A percentile compares a stretch with the other conserved stretches of the same genome.
These are phyloP conservation scores for Spilarctia lutea DNA, from an alignment of 2,888 invertebrate genomes.

Conservation along the genomic window DNA sequence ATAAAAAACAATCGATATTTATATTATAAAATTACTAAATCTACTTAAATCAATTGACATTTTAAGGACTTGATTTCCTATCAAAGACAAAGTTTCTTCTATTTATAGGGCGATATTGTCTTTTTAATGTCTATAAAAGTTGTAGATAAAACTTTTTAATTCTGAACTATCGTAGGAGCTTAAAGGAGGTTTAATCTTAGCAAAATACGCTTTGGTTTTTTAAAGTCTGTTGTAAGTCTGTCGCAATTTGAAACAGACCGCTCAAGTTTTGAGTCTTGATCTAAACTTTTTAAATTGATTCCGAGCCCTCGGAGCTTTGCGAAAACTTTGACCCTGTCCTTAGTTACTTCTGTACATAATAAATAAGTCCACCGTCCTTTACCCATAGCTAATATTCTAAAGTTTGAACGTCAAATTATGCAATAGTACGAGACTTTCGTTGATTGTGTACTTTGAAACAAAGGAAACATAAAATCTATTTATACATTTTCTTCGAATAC, in stretches of 20 bases:
- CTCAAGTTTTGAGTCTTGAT: slow-evolving; percentile 57
- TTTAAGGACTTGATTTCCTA: not conserved
- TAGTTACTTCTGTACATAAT: slow-evolving; percentile 66
- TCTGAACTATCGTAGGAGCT: slow-evolving; percentile 44
- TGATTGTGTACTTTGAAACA: slow-evolving; percentile 2
- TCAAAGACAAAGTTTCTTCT: slow-evolving; percentile 18
- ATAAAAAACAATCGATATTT: too few species aligned
- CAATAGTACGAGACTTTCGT: slow-evolving; percentile 22
- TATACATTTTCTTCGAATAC: not conserved
- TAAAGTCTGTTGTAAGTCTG: slow-evolving; percentile 46
- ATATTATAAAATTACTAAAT: not conserved
- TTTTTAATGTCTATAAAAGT: slow-evolving; percentile 31
- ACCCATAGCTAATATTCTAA: slow-evolving; percentile 44
- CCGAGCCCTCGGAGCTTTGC: slow-evolving; percentile 50
- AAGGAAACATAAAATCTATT: not conserved
- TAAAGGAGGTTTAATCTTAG: slow-evolving; percentile 28
- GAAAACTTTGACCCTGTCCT: slow-evolving; percentile 50
- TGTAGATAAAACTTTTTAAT: slow-evolving; percentile 40
- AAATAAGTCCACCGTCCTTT: slow-evolving; percentile 57
- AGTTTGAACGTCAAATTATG: slow-evolving; percentile 42
- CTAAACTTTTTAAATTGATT: slow-evolving; percentile 77
- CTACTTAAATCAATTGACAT: not conserved
- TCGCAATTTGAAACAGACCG: slow-evolving; percentile 50
- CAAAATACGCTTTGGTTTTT: slow-evolving; percentile 42
- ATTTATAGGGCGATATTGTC: slow-evolving; percentile 27